Base-by-base conservation (phyloP, 2,113 vertebrate genomes). In the Pelecanus crispus region DNA sequence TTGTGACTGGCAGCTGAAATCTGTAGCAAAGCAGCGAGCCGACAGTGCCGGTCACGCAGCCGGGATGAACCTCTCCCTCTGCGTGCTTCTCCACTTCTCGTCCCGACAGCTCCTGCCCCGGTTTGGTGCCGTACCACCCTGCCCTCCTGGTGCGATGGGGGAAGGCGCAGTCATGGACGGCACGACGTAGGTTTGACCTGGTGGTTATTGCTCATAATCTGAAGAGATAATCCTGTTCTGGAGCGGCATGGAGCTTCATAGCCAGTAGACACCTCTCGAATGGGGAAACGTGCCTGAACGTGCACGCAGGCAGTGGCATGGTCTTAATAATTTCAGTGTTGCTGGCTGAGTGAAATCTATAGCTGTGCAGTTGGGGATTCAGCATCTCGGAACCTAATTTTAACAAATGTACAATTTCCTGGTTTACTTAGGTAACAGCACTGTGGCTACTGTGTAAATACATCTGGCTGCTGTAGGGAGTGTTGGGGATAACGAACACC, bases 401-500 rank as follows among this genome's bases (percentile, higher is more conserved):
- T 25, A 84, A 65, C 92, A 88, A 80, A 92, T 34, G 94, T 17
- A 32, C 83, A 71, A 38, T 90, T 92, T 97, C 96, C 94, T 81
- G 91, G 42, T 96, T 95, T 95, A 19, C 81, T 96, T 42, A 82
- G 96, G 96, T 89, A 96, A 85, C 68, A 85, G 96, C 58, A 0
- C 88, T 31, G 97, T 94, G 92, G 94, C 85, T 56, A 45, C 97
- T 79, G 96, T 79, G 94, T 66, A 77, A 96, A 88, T 29, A 70
- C 74, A 38, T 86, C 94, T 63, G 96, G 86, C 94, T 80, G 95
- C 97, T 81, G 38, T 65, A 20, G 96, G 95, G 87, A 96, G 78
- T 9, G 28, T 22, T 44, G 68, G 95, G 91, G 96, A 91, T 80
- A 87, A 62, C 68, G 26, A 93, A 28, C 81, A 2, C 20, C 20